Conservation (phyloP, 1,140 invertebrate species). For the Drosophila neocordata region DNA sequence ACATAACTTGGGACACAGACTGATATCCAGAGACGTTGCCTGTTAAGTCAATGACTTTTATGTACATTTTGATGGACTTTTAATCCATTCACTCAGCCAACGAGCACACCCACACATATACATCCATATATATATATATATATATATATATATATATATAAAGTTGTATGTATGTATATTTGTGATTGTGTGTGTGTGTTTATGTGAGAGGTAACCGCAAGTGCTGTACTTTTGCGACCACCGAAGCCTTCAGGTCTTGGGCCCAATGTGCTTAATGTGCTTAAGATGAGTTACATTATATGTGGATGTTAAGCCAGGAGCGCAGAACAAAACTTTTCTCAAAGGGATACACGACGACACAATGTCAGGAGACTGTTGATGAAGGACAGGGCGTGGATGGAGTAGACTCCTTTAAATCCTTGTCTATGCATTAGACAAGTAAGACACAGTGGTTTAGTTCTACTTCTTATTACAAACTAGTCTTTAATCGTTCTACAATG, state of each 20-base stretch:
- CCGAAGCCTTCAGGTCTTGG: constrained; percentile 27
- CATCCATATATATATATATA: not conserved
- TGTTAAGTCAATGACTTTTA: constrained; percentile 81
- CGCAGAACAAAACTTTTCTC: not conserved
- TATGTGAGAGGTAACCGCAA: constrained; percentile 43
- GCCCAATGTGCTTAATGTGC: constrained; percentile 66
- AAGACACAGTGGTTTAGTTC: too few species aligned
- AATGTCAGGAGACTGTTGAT: too few species aligned
- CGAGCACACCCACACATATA: constrained; percentile 20
- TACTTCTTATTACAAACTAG: too few species aligned
- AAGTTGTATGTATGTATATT: too few species aligned
- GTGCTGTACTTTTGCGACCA: constrained; percentile 54
- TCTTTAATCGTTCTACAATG: too few species aligned
- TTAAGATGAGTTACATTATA: constrained; percentile 79
- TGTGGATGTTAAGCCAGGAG: constrained; percentile 14
- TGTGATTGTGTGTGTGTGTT: constrained; percentile 3
- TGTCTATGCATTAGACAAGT: too few species aligned
- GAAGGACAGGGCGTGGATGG: too few species aligned
- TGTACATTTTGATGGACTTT: constrained; percentile 80
- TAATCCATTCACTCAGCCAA: constrained; percentile 65
- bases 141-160: not conserved
- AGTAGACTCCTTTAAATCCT: too few species aligned
- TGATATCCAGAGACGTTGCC: constrained; percentile 21
- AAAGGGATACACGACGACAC: not conserved
- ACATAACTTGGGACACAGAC: constrained; percentile 38